These are phyloP conservation scores for Drosophila demipolita DNA, from an alignment of 2,888 invertebrate species.

Conservation along the genomic window DNA sequence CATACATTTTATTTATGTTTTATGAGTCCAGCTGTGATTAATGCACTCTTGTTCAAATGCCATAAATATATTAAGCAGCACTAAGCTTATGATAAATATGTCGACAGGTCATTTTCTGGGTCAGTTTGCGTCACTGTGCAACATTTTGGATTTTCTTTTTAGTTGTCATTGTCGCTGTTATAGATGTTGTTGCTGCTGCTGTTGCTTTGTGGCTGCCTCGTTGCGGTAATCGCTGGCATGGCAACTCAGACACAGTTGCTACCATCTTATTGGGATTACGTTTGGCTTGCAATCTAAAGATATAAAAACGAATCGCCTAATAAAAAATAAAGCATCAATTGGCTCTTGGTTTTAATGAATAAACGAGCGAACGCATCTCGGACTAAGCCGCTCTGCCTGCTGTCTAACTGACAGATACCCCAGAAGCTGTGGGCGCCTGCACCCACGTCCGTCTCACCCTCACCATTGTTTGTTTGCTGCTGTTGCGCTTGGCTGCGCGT, in stretches of 20 bases:
- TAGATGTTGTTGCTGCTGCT: conserved; percentile 2
- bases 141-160: conserved; percentile 39
- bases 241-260: conserved; percentile 46
- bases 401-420: conserved; percentile 39
- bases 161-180: conserved; percentile 21
- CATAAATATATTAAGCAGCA: conserved; percentile 32
- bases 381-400: conserved; percentile 56
- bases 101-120: conserved; percentile 22
- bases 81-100: conserved; percentile 37
- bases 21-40: conserved; percentile 11
- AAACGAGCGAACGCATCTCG: conserved; percentile 51
- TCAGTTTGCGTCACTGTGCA: conserved; percentile 39
- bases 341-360: conserved; percentile 71
- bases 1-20: conserved; percentile 17
- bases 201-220: conserved; percentile 15
- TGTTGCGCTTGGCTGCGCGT: conserved; percentile 73
- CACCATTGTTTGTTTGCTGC: conserved; percentile 34
- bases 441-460: background rate
- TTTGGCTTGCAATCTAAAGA: conserved; percentile 61
- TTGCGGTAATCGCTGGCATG: conserved; percentile 56
- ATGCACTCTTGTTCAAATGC: conserved; percentile 28
- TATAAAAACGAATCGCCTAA: conserved; percentile 66
- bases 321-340: conserved; percentile 69
- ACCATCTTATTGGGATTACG: conserved; percentile 73
- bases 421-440: conserved; percentile 29